Percentiles rank a stretch among this genome's conserved stretches.
These are phyloP conservation scores for Lydus trimaculatus DNA, from an alignment of 2,888 invertebrate genomes.

Conservation along the genomic window DNA sequence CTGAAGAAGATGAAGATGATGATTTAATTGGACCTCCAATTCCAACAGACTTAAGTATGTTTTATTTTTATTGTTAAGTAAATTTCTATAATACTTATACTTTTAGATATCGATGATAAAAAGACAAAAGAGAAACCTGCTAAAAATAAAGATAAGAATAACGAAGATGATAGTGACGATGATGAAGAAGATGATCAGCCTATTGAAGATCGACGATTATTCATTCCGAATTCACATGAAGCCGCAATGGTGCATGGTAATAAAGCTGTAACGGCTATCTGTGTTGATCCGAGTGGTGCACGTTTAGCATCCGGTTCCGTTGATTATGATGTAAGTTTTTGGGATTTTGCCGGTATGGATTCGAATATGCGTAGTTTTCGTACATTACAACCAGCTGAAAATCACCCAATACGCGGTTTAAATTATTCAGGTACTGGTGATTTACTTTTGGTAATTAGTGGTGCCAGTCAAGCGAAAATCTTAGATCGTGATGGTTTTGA, in stretches of 20 bases:
- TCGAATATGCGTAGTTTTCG: constrained; percentile 89
- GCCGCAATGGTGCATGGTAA: constrained; percentile 88
- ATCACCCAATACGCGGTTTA: constrained; percentile 88
- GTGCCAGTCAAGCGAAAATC: constrained; percentile 92
- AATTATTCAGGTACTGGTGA: constrained; percentile 97
- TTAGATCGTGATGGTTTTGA: constrained; percentile 90
- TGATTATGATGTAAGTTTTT: constrained; percentile 96
- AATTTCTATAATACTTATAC: not conserved
- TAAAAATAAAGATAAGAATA: constrained; percentile 38
- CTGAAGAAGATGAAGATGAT: constrained; percentile 63
- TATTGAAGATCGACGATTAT: constrained; percentile 60
- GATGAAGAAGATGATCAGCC: constrained; percentile 54
- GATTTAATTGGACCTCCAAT: constrained; percentile 70
- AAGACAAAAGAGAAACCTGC: not conserved
- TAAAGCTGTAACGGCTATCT: constrained; percentile 89
- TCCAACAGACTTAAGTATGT: constrained; percentile 52
- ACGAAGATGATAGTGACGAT: constrained; percentile 46
- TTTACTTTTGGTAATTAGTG: constrained; percentile 89
- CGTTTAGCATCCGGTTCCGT: constrained; percentile 74
- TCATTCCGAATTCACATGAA: constrained; percentile 79
- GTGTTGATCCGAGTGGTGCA: constrained; percentile 94
- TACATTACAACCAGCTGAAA: constrained; percentile 93
- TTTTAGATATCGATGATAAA: not conserved
- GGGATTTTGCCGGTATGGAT: constrained; percentile 99
- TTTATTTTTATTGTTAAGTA: not conserved